Base-by-base conservation (phyloP, 1,140 invertebrate genomes). In the Drosophila sechellia region DNA sequence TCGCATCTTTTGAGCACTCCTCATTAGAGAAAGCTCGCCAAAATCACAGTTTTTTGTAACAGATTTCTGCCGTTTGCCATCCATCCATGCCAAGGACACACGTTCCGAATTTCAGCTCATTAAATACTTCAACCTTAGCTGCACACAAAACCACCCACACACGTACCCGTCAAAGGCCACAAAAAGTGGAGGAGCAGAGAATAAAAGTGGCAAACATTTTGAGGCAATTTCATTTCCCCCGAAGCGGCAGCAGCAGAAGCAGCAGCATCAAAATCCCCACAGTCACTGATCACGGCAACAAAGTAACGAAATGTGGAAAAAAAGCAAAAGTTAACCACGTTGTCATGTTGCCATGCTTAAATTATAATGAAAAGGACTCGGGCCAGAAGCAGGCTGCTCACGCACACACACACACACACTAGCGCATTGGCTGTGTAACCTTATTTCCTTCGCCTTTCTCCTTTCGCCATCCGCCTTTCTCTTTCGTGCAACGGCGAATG, bases 281-380 rank as follows among this genome's bases (percentile, higher is more conserved):
- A 81, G 73, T 69, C 80, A 72, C 81, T 70, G 81, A 85, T 86
- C 84, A 83, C 74, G 78, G 57, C 83, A 78, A 86, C 83, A 87
- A 77, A 77, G 72, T 77, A 77, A 70, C 61, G 15, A 70, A 52
- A 52, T 52, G 49, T 52, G 58, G 15, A 58, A 68, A 77, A 79
- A 87, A 86, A 89, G 77, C 58, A 90, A 89, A 87, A 84, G 84
- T 89, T 89, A 89, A 89, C 84, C 84, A 84, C 77, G 84, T 89
- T 87, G 84, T 84, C 84, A 87, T 87, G 84, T 89, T 78, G 78
- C 81, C 73, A 73, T 89, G 85, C 84, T 89, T 89, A 89, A 89
- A 89, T 89, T 89, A 89, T 89, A 89, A 89, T 89, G 85, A 89
- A 86, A 87, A 89, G 84, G 84, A 84, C 84, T 87, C 81, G 74